phyloP scores from a whole-genome alignment of 2,888 invertebrate genomes.

The Leucophora obtusa region DNA sequence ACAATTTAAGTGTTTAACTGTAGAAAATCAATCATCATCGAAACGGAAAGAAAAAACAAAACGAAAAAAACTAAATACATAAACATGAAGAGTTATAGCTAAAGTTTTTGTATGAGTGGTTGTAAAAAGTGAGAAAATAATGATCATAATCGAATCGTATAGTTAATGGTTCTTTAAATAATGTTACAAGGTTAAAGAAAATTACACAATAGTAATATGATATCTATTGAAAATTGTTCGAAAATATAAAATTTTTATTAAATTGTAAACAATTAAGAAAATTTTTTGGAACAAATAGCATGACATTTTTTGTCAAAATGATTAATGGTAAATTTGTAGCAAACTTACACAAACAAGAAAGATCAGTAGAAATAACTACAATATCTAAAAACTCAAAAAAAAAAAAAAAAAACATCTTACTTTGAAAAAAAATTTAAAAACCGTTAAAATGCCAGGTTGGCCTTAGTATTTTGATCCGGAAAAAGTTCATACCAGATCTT shows the following conservation, averaged over 20 bases:
- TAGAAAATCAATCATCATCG: slow-evolving; percentile 29
- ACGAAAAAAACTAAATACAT: too few relatives aligned
- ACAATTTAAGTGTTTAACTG: slow-evolving; percentile 21
- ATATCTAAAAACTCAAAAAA: too few relatives aligned
- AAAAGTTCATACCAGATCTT: too few relatives aligned
- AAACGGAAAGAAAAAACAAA: not conserved
- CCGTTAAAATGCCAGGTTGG: too few relatives aligned
- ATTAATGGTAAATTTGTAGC: slow-evolving; percentile 1
- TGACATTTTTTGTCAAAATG: slow-evolving; percentile 10
- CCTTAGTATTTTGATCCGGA: too few relatives aligned
- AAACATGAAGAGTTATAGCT: not conserved
- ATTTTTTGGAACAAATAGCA: not conserved
- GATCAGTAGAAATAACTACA: too few relatives aligned
- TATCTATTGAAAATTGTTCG: slow-evolving; percentile 2
- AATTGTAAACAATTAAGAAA: slow-evolving; percentile 5
- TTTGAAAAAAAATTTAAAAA: too few relatives aligned
- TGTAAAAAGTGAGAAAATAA: not conserved
- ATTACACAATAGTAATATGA: slow-evolving; percentile 22
- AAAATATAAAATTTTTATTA: not conserved
- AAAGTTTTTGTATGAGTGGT: not conserved
- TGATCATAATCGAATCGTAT: not conserved
- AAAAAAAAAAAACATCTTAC: too few relatives aligned
- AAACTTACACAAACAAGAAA: too few relatives aligned
- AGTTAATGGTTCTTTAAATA: slow-evolving; percentile 23
- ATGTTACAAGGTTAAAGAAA: slow-evolving; percentile 48